Evolutionary conservation across 2,888 invertebrate genomes (phyloP).

Genomic region (Buathra laborator): DNA sequence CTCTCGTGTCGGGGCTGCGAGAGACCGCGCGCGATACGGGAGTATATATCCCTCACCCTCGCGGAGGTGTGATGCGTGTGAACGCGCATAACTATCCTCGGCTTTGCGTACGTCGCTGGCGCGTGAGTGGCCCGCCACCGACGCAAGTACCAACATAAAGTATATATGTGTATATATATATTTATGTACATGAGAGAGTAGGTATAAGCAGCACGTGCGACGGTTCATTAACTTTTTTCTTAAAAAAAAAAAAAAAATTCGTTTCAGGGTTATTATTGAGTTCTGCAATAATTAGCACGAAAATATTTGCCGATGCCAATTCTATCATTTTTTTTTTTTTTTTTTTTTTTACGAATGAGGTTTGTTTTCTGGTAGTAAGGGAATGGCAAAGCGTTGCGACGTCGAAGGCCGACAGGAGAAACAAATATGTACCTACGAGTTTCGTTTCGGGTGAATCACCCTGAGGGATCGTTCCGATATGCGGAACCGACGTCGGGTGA

Average conservation of each 20-base stretch:
- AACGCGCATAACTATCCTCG: constrained; percentile 53
- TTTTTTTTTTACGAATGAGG: not conserved
- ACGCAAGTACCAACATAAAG: constrained; percentile 1
- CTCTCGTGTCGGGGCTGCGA: constrained; percentile 9
- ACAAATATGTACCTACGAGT: constrained; percentile 17
- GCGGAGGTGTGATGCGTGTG: constrained; percentile 49
- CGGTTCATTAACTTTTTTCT: constrained; percentile 2
- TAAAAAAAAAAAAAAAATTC: not conserved
- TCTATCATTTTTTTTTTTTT: constrained; percentile 14
- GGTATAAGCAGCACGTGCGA: not conserved
- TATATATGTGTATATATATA: not conserved
- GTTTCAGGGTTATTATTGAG: too few relatives aligned
- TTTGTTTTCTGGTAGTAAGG: not conserved
- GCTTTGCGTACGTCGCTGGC: not conserved
- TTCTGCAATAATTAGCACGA: too few relatives aligned
- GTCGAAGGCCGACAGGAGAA: constrained; percentile 30
- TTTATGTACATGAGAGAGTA: not conserved
- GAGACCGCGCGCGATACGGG: not conserved
- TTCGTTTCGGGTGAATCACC: constrained; percentile 66
- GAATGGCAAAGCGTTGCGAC: too few relatives aligned
- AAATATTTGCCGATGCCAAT: not conserved
- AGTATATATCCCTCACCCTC: not conserved
- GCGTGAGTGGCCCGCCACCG: constrained; percentile 39
- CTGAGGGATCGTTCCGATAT: constrained; percentile 44
- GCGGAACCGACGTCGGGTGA: constrained; percentile 17